Evolutionary conservation across 2,113 vertebrate genomes (phyloP).

Genomic region (Cyprinodon variegatus): DNA sequence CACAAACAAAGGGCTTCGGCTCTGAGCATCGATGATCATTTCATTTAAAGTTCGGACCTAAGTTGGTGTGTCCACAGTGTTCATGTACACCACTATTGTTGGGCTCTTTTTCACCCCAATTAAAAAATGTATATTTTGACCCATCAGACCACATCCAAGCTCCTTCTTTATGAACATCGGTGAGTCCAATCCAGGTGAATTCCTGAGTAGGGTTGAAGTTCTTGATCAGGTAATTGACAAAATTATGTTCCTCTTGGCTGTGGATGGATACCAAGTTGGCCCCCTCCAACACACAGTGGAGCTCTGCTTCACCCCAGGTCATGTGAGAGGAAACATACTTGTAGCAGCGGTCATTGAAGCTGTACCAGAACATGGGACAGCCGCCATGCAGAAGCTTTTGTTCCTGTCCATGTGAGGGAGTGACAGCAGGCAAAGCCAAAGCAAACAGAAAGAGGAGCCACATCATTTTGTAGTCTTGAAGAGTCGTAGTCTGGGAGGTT

Average conservation of each 20-base stretch:
- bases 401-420: not conserved
- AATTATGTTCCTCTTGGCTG: rapidly evolving
- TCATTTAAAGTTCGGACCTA: not conserved
- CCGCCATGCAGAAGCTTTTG: not conserved
- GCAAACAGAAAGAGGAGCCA: not conserved
- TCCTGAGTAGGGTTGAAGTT: too few species aligned
- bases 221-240: conserved; percentile 5
- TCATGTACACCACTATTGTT: rapidly evolving
- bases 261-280: conserved; percentile 52
- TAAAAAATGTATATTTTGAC: too few species aligned
- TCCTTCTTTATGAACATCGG: too few species aligned
- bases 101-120: not conserved
- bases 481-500: too few species aligned
- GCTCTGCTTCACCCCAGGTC: conserved; percentile 36
- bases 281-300: conserved; percentile 20
- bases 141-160: conserved; percentile 32
- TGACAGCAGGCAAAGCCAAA: conserved; percentile 20
- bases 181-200: too few species aligned
- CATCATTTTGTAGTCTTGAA: too few species aligned
- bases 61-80: conserved; percentile 1
- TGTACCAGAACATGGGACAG: conserved; percentile 41
- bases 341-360: conserved; percentile 25
- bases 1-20: too few species aligned
- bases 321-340: not conserved
- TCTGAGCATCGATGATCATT: not conserved